Conservation (phyloP, 1,140 invertebrate species). For the Andrena cerasifolii region DNA sequence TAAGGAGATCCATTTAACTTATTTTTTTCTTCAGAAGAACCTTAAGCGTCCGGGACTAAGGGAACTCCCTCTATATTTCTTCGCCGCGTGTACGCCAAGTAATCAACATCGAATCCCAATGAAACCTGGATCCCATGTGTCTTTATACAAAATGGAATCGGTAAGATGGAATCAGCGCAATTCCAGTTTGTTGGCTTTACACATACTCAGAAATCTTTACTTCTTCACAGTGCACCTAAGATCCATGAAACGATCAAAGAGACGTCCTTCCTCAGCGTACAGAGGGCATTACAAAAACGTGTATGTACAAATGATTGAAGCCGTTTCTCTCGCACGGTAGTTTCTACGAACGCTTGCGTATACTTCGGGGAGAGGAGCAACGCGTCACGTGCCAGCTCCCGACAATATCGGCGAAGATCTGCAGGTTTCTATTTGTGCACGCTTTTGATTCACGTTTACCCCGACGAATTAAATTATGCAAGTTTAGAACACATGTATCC, state of each 20-base stretch:
- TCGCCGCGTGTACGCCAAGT: too few species aligned
- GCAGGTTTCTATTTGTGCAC: neutral
- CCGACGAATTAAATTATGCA: neutral
- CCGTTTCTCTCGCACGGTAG: neutral
- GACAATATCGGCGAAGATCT: too few species aligned
- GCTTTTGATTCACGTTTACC: slow-evolving; percentile 19
- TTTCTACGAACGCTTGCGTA: neutral
- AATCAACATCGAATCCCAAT: too few species aligned
- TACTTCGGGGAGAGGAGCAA: too few species aligned
- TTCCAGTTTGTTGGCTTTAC: neutral
- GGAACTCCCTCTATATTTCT: too few species aligned
- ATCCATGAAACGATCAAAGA: neutral
- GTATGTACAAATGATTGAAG: slow-evolving; percentile 26
- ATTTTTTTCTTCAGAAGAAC: too few species aligned
- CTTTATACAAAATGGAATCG: too few species aligned
- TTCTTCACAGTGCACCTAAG: neutral
- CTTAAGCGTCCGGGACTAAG: too few species aligned
- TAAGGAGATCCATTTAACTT: too few species aligned
- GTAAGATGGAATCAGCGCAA: too few species aligned
- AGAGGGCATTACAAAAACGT: slow-evolving; percentile 4
- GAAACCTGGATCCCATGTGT: too few species aligned
- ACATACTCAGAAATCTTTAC: neutral
- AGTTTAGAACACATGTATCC: neutral
- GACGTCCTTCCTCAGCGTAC: neutral
- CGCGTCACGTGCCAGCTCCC: too few species aligned